These are phyloP conservation scores for Pampusana beccarii DNA, from an alignment of 2,113 vertebrate species.

Conservation along the genomic window DNA sequence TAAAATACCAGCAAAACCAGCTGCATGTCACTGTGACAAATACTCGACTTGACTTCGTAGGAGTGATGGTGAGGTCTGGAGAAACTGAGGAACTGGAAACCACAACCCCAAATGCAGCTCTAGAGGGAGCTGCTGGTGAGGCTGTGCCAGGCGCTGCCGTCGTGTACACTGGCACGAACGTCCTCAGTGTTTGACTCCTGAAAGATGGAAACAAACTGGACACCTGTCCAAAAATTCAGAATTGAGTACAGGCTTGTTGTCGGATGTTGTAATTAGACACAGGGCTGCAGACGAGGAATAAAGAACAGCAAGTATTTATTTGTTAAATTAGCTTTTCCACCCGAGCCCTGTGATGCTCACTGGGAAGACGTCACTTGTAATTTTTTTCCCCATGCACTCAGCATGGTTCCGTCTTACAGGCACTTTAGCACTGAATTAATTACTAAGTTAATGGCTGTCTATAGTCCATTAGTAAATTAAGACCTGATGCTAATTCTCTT, in stretches of 20 bases:
- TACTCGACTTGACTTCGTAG: neutral
- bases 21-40: neutral
- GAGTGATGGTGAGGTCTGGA: fast-evolving
- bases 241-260: neutral
- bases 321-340: constrained; percentile 28
- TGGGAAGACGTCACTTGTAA: constrained; percentile 11
- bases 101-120: neutral
- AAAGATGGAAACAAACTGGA: neutral
- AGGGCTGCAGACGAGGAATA: neutral
- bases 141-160: neutral
- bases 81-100: neutral
- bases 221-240: neutral
- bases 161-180: neutral
- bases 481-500: constrained; percentile 54
- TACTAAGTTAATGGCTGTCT: constrained; percentile 55
- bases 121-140: neutral
- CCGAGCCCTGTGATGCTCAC: neutral
- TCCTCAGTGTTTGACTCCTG: neutral
- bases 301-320: neutral
- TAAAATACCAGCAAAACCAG: neutral
- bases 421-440: constrained; percentile 69
- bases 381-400: neutral
- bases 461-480: constrained; percentile 63
- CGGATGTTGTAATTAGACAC: neutral
- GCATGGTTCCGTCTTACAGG: neutral